Evolutionary conservation across 1,140 invertebrate genomes (phyloP).

Genomic region (Meloidogyne chitwoodi): DNA sequence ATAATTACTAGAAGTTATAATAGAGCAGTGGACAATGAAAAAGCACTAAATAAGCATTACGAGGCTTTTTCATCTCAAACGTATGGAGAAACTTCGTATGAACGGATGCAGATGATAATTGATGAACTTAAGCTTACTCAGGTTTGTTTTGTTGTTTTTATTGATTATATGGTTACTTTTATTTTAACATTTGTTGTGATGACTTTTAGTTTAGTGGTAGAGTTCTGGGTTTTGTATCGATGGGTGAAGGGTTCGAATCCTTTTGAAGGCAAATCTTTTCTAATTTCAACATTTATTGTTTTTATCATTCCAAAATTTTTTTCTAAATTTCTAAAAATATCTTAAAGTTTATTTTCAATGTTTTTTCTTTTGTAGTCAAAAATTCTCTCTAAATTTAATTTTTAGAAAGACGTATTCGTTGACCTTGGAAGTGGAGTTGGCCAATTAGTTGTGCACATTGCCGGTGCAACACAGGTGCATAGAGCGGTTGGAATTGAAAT

Average conservation of each 20-base stretch:
- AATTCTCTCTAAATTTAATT: not conserved
- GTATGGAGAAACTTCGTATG: slow-evolving; percentile 53
- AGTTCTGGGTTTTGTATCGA: not conserved
- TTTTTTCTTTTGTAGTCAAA: not conserved
- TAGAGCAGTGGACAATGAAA: slow-evolving; percentile 47
- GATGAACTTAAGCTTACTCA: slow-evolving; percentile 41
- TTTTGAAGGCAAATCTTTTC: not conserved
- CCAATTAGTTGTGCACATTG: slow-evolving; percentile 52
- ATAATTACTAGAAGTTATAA: slow-evolving; percentile 45
- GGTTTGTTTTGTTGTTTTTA: not conserved
- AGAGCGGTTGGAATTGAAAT: slow-evolving; percentile 54
- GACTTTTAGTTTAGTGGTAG: not conserved
- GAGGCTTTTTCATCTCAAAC: slow-evolving; percentile 59
- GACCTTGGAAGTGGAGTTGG: slow-evolving; percentile 55
- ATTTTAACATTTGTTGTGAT: not conserved
- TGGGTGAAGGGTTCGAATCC: not conserved
- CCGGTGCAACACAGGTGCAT: slow-evolving; percentile 49
- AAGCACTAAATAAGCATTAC: slow-evolving; percentile 53
- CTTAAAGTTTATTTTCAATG: not conserved
- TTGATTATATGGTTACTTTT: not conserved
- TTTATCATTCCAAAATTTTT: not conserved
- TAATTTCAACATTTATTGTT: not conserved
- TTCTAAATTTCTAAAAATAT: not conserved
- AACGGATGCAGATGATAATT: slow-evolving; percentile 50
- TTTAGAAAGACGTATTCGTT: slow-evolving; percentile 50